Percentiles rank a stretch among this genome's conserved stretches.
Evolutionary conservation across 2,888 invertebrate species (phyloP).

Genomic region (Caenorhabditis virilis): DNA sequence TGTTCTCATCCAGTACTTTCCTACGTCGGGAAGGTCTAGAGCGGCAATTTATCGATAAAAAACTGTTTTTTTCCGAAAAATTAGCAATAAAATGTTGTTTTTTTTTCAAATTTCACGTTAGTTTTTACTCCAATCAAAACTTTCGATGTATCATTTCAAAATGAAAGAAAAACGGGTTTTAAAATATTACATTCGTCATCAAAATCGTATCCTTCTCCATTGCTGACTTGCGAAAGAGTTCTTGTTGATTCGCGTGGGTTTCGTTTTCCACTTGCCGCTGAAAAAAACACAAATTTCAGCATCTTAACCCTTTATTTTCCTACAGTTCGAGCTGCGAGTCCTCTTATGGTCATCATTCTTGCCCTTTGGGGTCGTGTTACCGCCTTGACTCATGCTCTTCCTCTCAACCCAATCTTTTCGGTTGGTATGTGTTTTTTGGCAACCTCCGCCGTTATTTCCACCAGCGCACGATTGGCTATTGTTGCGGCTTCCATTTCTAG

Average conservation of each 20-base stretch:
- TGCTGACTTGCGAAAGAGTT: conserved; percentile 56
- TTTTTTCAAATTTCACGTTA: too few relatives aligned
- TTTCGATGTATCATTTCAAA: too few relatives aligned
- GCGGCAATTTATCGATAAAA: too few relatives aligned
- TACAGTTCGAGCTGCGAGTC: conserved; percentile 53
- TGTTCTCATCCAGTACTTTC: too few relatives aligned
- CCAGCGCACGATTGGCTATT: too few relatives aligned
- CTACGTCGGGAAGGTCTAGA: too few relatives aligned
- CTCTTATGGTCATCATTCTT: conserved; percentile 42
- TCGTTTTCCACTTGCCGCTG: conserved; percentile 36
- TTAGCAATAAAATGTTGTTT: not conserved
- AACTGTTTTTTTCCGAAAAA: too few relatives aligned
- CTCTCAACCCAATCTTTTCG: conserved; percentile 47
- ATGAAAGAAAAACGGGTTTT: too few relatives aligned
- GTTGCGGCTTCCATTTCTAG: conserved; percentile 44
- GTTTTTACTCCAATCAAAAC: too few relatives aligned
- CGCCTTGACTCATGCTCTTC: conserved; percentile 49
- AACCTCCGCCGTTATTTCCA: conserved; percentile 17
- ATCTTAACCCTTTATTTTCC: conserved; percentile 2
- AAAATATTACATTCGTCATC: conserved; percentile 56
- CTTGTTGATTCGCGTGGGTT: conserved; percentile 42
- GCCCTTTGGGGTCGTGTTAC: conserved; percentile 14
- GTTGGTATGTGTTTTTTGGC: conserved; percentile 20
- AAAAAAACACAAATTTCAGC: conserved; percentile 1
- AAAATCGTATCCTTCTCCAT: conserved; percentile 62